Evolutionary conservation across 2,797 vertebrate genomes (phyloP), one percentile per base, ranked within the genome.

Genomic region (Coregonus suidteri): DNA sequence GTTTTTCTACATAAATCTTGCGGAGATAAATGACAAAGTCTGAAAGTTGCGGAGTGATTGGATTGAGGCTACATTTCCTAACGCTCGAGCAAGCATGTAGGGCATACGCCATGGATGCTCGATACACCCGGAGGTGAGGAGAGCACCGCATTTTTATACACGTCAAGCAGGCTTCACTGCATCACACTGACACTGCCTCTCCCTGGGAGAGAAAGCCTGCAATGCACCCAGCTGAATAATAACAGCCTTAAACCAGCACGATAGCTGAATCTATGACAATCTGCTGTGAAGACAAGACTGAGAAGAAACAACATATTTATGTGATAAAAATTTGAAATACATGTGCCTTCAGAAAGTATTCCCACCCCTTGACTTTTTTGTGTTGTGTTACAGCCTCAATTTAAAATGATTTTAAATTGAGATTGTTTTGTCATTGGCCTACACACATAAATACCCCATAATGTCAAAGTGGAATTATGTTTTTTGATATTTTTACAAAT

Each of bases 11-110:
- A 52, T 56, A 65, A 70, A 84, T 91, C 86, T 83, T 83, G 78
- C 86, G 80, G 30, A 74, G 71, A 86, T 85, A 88, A 89, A 90
- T 88, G 90, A 90, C 85, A 90, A 88, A 88, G 79, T 86, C 79
- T 82, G 84, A 25, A 86, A 86, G 86, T 82, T 86, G 83, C 84
- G 77, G 81, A 75, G 73, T 85, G 82, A 82, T 82, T 81, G 82
- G 89, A 90, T 87, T 83, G 88, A 85, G 86, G 90, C 89, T 88
- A 83, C 87, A 89, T 83, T 75, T 66, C 81, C 82, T 90, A 89
- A 88, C 91, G 94, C 93, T 94, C 91, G 84, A 93, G 81, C 81
- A 90, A 93, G 90, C 94, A 95, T 95, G 89, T 95, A 95, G 94
- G 94, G 90, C 94, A 93, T 88, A 88, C 85, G 66, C 86, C 87